phyloP scores from a whole-genome alignment of 2,888 invertebrate species.

The Halocaridina rubra region DNA sequence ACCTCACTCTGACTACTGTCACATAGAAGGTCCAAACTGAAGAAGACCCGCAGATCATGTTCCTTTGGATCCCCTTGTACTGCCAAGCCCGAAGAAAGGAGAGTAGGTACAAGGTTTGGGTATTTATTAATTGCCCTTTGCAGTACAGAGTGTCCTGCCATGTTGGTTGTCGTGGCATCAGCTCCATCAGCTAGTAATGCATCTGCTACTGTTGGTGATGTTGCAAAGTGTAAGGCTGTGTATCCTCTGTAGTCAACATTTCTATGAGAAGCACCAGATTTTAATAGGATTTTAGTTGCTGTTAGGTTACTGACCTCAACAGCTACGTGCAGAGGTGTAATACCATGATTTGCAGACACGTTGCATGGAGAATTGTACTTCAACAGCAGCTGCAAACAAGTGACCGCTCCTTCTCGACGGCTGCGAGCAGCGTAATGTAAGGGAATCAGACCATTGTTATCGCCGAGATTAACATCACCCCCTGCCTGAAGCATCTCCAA shows the following conservation, averaged over 20 bases:
- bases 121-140: background rate
- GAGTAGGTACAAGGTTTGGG: background rate
- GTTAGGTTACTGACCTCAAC: background rate
- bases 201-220: background rate
- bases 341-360: background rate
- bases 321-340: conserved; percentile 16
- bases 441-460: background rate
- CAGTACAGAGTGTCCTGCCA: background rate
- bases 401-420: background rate
- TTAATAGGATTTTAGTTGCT: background rate
- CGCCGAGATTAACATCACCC: background rate
- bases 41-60: background rate
- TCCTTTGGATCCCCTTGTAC: background rate
- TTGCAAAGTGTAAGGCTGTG: background rate
- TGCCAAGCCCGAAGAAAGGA: background rate
- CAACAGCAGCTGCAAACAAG: background rate
- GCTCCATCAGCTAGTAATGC: background rate
- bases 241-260: background rate
- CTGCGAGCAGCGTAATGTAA: conserved; percentile 5
- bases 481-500: background rate
- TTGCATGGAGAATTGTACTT: background rate
- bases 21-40: background rate
- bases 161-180: background rate
- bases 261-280: background rate
- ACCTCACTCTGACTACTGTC: background rate